Conservation (phyloP, 2,113 vertebrate genomes). For the Trochalopteron elliotii region DNA sequence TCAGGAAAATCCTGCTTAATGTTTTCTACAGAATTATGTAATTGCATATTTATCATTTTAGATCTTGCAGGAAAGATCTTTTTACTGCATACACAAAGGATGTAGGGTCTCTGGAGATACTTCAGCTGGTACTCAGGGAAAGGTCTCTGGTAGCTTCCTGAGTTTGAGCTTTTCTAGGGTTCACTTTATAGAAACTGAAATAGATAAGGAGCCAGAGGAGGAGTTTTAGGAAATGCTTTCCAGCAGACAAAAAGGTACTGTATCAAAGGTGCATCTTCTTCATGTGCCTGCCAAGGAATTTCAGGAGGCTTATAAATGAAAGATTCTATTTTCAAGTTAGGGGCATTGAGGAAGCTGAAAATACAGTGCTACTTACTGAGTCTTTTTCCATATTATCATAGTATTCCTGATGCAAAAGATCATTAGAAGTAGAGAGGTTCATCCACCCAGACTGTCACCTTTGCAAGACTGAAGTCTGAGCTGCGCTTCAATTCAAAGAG, state of each 20-base stretch:
- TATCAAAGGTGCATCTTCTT: neutral
- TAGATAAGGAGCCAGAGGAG: neutral
- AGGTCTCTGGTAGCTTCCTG: neutral
- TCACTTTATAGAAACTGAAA: neutral
- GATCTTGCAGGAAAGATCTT: neutral
- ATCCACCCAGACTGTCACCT: neutral
- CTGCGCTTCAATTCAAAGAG: neutral
- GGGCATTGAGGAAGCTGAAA: neutral
- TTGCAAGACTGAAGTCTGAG: neutral
- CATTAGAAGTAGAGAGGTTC: neutral
- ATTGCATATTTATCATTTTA: neutral
- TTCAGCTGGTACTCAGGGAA: neutral
- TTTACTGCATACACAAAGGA: neutral
- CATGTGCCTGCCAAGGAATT: neutral
- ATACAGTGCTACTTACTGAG: neutral
- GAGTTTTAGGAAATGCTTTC: neutral
- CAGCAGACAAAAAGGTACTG: neutral
- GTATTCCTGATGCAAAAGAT: neutral
- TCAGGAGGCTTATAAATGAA: neutral
- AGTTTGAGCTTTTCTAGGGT: neutral
- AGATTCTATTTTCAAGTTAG: neutral
- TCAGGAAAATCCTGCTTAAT: constrained; percentile 38
- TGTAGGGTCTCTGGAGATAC: neutral
- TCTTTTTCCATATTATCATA: neutral
- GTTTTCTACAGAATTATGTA: constrained; percentile 4